Percentiles rank a stretch among this genome's conserved stretches.
Conservation (phyloP, 2,113 vertebrate genomes). For the Micronycteris hirsuta region DNA sequence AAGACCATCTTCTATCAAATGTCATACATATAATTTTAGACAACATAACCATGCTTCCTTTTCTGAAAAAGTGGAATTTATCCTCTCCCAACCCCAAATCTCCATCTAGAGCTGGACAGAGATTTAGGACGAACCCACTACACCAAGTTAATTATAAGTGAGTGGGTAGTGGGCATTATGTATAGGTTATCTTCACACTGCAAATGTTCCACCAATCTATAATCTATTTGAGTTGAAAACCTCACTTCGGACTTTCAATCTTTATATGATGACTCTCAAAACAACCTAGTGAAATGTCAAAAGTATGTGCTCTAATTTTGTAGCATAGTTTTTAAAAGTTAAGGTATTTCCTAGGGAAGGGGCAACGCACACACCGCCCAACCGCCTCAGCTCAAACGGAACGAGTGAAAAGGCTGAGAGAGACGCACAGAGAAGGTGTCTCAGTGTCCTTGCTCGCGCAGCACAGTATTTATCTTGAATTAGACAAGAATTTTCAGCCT, state of each 20-base stretch:
- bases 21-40: conserved; percentile 15
- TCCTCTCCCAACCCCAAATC: neutral
- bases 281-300: neutral
- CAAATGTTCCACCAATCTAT: conserved; percentile 22
- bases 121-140: neutral
- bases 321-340: neutral
- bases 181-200: neutral
- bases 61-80: conserved; percentile 31
- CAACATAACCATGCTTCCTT: conserved; percentile 20
- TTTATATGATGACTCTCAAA: conserved; percentile 3
- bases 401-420: neutral
- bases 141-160: conserved; percentile 30
- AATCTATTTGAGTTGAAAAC: conserved; percentile 9
- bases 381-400: neutral
- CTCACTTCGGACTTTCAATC: conserved; percentile 6
- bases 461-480: conserved; percentile 14
- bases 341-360: neutral
- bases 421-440: neutral
- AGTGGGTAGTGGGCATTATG: neutral
- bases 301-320: neutral
- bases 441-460: neutral
- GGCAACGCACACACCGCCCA: neutral
- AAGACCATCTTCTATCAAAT: neutral
- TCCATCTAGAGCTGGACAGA: neutral
- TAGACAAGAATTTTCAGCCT: conserved; percentile 35